These are phyloP conservation scores for Sinelater perroti DNA, from an alignment of 2,888 invertebrate species.

Conservation along the genomic window DNA sequence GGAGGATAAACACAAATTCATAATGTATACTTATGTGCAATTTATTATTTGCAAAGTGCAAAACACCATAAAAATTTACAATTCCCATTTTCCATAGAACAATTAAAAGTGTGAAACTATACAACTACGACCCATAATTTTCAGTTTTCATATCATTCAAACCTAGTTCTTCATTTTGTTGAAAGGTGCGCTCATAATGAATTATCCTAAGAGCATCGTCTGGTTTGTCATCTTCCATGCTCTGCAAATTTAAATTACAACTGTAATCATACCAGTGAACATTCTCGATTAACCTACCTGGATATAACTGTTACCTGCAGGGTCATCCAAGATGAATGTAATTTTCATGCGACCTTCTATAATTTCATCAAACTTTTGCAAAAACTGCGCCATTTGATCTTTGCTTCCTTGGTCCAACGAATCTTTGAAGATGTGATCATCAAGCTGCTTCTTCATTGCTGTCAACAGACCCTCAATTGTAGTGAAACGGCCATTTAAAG, in stretches of 20 bases:
- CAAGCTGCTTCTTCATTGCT: conserved; percentile 81
- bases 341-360: conserved; percentile 68
- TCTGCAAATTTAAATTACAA: conserved; percentile 63
- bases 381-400: conserved; percentile 69
- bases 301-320: conserved; percentile 96
- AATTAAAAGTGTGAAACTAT: too few relatives aligned
- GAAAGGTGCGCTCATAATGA: conserved; percentile 82
- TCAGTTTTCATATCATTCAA: conserved; percentile 96
- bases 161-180: conserved; percentile 96
- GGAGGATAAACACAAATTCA: too few relatives aligned
- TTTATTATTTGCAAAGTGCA: too few relatives aligned
- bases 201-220: conserved; percentile 79
- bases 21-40: too few relatives aligned
- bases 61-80: too few relatives aligned
- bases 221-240: conserved; percentile 71
- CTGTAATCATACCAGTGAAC: too few relatives aligned
- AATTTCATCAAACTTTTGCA: conserved; percentile 73
- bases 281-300: conserved; percentile 63
- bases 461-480: conserved; percentile 90
- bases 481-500: conserved; percentile 92
- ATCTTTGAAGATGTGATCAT: conserved; percentile 75
- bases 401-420: conserved; percentile 69
- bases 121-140: conserved; percentile 77
- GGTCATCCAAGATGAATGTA: conserved; percentile 91
- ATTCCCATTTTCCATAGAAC: too few relatives aligned